These are phyloP conservation scores for Myrmecophaga tridactyla DNA, from an alignment of 2,113 vertebrate genomes.

Conservation along the genomic window DNA sequence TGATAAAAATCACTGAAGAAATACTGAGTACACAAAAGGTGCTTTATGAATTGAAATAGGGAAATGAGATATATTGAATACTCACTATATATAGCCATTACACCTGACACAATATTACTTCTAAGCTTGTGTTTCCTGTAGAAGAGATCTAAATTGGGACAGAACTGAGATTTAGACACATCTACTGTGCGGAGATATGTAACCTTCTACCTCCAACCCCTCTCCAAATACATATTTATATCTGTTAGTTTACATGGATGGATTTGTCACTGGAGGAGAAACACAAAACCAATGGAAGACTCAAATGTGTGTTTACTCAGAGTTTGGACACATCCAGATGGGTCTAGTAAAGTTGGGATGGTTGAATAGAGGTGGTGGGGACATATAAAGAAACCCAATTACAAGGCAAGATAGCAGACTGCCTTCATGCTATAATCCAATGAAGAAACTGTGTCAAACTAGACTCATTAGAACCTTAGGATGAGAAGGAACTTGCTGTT, in stretches of 20 bases:
- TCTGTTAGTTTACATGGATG: not conserved
- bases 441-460: not conserved
- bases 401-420: not conserved
- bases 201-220: not conserved
- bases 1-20: constrained; percentile 22
- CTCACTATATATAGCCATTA: not conserved
- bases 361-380: not conserved
- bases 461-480: not conserved
- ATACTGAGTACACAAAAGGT: too few relatives aligned
- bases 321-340: not conserved
- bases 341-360: not conserved
- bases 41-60: too few relatives aligned
- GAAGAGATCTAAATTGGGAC: not conserved
- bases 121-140: not conserved
- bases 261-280: not conserved
- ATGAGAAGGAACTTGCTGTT: not conserved
- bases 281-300: not conserved
- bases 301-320: not conserved
- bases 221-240: not conserved
- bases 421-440: not conserved
- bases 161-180: not conserved
- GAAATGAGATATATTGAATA: too few relatives aligned
- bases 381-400: not conserved
- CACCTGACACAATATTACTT: too few relatives aligned
- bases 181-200: not conserved